Percentiles rank a stretch among this genome's conserved stretches.
Evolutionary conservation across 2,888 invertebrate genomes (phyloP).

Genomic region (Caenorhabditis sulstoni): DNA sequence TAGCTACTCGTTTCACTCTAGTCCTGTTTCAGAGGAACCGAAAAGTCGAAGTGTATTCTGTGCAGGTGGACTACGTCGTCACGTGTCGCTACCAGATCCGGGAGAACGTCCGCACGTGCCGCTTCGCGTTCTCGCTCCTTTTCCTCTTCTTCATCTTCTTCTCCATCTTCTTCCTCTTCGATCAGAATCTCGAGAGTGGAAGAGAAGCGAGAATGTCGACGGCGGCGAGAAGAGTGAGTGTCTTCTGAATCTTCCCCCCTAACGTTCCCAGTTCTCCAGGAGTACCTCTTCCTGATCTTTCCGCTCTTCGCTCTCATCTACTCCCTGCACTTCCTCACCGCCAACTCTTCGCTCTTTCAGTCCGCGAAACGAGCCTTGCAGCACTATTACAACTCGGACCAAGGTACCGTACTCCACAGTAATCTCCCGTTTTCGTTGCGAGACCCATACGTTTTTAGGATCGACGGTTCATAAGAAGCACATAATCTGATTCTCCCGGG

Average conservation of each 20-base stretch:
- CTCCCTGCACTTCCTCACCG: conserved; percentile 44
- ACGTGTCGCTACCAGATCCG: conserved; percentile 58
- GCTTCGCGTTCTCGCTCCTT: conserved; percentile 40
- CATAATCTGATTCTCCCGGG: conserved; percentile 18
- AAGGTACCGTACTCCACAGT: too few species aligned
- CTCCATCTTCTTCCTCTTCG: conserved; percentile 43
- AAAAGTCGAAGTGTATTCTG: conserved; percentile 43
- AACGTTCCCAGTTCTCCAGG: conserved; percentile 24
- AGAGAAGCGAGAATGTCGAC: conserved; percentile 27
- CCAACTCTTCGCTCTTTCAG: conserved; percentile 41
- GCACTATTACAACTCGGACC: conserved; percentile 21
- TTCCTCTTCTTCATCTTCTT: conserved; percentile 46
- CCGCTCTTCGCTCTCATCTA: conserved; percentile 54
- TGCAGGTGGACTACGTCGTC: conserved; percentile 40
- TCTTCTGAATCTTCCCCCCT: too few species aligned
- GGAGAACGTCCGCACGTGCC: conserved; percentile 61
- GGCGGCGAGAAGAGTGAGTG: conserved; percentile 23
- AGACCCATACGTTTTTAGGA: conserved; percentile 2
- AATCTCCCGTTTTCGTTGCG: not conserved
- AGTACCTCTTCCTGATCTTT: conserved; percentile 54
- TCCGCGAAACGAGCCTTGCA: conserved; percentile 42
- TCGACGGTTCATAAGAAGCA: conserved; percentile 10
- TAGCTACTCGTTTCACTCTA: not conserved
- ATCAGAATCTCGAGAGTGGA: conserved; percentile 22
- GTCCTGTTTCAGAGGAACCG: conserved; percentile 55